Evolutionary conservation across 2,113 vertebrate genomes (phyloP), one percentile per base, ranked within the genome.

Genomic region (Eclectus roratus): DNA sequence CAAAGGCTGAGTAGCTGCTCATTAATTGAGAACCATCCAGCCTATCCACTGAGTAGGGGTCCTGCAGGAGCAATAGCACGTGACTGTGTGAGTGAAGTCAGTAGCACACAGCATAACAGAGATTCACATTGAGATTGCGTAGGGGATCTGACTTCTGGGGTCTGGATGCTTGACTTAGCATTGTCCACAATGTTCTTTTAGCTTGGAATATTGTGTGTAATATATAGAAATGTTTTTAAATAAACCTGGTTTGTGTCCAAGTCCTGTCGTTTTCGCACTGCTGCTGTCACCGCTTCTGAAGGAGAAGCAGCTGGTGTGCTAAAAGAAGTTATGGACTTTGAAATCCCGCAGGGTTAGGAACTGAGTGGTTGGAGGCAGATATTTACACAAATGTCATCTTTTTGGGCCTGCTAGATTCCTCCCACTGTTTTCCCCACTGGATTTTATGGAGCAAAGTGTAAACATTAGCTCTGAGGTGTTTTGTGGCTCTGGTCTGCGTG

Each of bases 251-350:
- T 44, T 86, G 81, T 53, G 94, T 96, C 95, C 95, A 95, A 86
- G 88, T 61, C 65, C 13, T 84, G 89, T 94, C 73, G 39, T 50
- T 56, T 70, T 89, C 91, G 27, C 88, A 9, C 73, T 88, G 91
- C 80, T 73, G 92, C 92, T 91, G 96, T 49, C 73, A 61, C 79
- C 13, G 5, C 63, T 35, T 46, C 85, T 17, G 68, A 55, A 76
- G 88, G 65, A 91, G 91, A 68, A 94, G 95, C 96, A 96, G 96
- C 96, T 96, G 95, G 74, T 89, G 87, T 78, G 94, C 94, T 88
- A 91, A 96, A 96, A 89, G 81, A 27, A 78, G 96, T 71, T 53
- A 23, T 63, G 96, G 94, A 76, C 93, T 71, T 81, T 91, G 91
- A 58, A 83, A 88, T 37, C 61, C 76, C 49, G 58, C 71, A 64